Percentiles rank a stretch among this genome's conserved stretches.
phyloP scores from a whole-genome alignment of 2,113 vertebrate species.

The Mormyrus iriodes region DNA sequence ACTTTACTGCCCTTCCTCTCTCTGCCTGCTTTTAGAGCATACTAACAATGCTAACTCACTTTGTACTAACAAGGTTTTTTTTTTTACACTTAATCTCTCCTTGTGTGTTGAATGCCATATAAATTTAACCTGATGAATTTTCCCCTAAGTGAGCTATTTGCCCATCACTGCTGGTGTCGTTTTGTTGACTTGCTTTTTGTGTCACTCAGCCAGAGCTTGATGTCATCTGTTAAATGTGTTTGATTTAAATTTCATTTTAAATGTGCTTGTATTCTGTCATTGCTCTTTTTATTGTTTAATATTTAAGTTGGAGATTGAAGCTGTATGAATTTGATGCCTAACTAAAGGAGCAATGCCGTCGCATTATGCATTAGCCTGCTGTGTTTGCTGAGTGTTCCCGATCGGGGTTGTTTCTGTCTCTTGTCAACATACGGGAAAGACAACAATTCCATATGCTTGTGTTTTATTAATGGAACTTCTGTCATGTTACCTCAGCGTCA shows the following conservation, averaged over 20 bases:
- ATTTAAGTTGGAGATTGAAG: background rate
- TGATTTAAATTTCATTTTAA: background rate
- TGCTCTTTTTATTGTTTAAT: background rate
- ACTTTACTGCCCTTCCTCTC: too few relatives aligned
- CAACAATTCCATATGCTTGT: background rate
- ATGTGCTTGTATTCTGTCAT: background rate
- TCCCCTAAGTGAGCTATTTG: background rate
- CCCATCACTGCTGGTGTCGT: background rate
- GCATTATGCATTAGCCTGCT: background rate
- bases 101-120: background rate
- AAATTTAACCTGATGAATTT: background rate
- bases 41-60: background rate
- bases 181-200: background rate
- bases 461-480: slow-evolving; percentile 16
- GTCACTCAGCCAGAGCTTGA: too few relatives aligned
- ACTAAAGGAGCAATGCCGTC: background rate
- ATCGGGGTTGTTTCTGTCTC: background rate
- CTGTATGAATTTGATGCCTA: background rate
- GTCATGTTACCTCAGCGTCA: slow-evolving; percentile 5
- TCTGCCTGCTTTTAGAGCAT: background rate
- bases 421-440: background rate
- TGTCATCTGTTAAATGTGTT: background rate
- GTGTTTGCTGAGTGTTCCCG: background rate
- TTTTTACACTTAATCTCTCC: background rate
- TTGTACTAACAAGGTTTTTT: background rate